These are phyloP conservation scores for Drosophila antonietae DNA, from an alignment of 2,888 invertebrate species.

Conservation along the genomic window DNA sequence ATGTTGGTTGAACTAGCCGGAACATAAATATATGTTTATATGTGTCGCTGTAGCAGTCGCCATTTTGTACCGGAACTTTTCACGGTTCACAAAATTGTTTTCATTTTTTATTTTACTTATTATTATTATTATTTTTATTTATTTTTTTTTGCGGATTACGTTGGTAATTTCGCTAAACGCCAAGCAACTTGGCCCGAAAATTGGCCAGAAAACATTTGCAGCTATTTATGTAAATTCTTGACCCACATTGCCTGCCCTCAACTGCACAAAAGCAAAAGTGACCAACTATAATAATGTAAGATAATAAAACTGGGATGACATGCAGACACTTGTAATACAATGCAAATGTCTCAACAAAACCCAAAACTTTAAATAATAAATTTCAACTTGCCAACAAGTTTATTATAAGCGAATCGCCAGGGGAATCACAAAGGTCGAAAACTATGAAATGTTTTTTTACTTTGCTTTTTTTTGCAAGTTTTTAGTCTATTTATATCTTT, in stretches of 20 bases:
- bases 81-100: constrained; percentile 42
- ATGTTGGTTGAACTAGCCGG: background rate
- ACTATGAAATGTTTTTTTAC: no score
- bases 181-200: constrained; percentile 37
- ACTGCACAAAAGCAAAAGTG: constrained; percentile 1
- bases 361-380: constrained; percentile 2
- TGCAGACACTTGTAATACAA: constrained; percentile 5
- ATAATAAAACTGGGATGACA: constrained; percentile 10
- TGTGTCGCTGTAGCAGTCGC: background rate
- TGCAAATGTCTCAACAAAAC: background rate
- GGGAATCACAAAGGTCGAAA: background rate
- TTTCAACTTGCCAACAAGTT: constrained; percentile 6
- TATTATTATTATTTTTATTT: background rate
- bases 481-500: no score
- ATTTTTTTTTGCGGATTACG: constrained; percentile 34
- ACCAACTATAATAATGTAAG: constrained; percentile 3
- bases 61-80: constrained; percentile 42
- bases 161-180: constrained; percentile 45
- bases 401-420: background rate
- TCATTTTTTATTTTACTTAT: background rate
- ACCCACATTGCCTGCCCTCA: constrained; percentile 41
- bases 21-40: background rate
- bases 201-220: constrained; percentile 44
- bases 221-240: constrained; percentile 54
- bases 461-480: background rate